Evolutionary conservation across 2,888 invertebrate genomes (phyloP).

Genomic region (Frankliniella intonsa): DNA sequence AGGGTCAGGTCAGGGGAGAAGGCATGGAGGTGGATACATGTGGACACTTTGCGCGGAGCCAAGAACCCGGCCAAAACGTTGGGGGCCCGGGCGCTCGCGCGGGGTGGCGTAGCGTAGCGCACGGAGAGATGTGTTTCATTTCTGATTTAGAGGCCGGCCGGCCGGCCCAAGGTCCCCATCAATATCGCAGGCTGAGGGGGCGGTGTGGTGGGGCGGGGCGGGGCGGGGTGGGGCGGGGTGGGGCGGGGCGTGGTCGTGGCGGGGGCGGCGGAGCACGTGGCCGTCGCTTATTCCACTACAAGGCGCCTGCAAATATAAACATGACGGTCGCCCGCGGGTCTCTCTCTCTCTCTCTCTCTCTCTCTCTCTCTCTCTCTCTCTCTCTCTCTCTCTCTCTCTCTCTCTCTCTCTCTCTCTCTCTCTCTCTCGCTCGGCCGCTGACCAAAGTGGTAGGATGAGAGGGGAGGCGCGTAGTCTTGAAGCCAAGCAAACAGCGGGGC

Average conservation of each 20-base stretch:
- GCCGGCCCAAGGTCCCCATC: neutral
- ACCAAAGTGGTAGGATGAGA: neutral
- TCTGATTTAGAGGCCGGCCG: too few relatives aligned
- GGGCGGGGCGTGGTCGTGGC: neutral
- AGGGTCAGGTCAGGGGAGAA: too few relatives aligned
- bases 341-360: too few relatives aligned
- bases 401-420: too few relatives aligned
- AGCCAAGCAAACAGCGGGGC: slow-evolving; percentile 5
- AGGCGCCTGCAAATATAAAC: slow-evolving; percentile 4
- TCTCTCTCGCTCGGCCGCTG: too few relatives aligned
- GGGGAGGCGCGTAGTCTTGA: neutral
- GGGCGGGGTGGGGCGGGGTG: neutral
- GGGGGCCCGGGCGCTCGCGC: too few relatives aligned
- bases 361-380: too few relatives aligned
- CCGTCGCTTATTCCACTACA: neutral
- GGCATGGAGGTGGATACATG: too few relatives aligned
- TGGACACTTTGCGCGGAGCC: too few relatives aligned
- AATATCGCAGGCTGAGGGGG: neutral
- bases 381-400: too few relatives aligned
- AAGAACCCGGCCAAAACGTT: too few relatives aligned
- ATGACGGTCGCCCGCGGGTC: neutral
- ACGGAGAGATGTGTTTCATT: too few relatives aligned
- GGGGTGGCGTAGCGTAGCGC: neutral
- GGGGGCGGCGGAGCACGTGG: neutral
- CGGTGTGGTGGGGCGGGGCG: neutral